A percentile compares a stretch with the other conserved stretches of the same genome.
These are phyloP conservation scores for Cynocephalus volans DNA, from an alignment of 2,113 vertebrate species.

Conservation along the genomic window DNA sequence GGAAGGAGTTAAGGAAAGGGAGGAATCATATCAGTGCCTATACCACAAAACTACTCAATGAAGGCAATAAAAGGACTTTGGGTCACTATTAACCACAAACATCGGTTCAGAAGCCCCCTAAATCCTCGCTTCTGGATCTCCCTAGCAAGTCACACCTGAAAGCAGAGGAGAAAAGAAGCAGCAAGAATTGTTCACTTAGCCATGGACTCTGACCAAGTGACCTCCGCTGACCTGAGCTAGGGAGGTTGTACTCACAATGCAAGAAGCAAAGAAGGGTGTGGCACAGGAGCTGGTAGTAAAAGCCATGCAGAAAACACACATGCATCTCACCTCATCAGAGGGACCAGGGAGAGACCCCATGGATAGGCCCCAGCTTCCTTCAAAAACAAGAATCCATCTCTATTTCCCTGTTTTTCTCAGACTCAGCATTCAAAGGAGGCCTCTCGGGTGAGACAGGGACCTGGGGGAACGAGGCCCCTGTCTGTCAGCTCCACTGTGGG, in stretches of 20 bases:
- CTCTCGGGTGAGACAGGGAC: not conserved
- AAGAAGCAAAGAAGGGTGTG: not conserved
- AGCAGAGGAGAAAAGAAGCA: not conserved
- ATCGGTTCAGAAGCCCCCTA: not conserved
- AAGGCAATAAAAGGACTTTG: not conserved
- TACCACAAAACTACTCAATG: not conserved
- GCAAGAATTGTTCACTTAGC: not conserved
- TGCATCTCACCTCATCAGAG: not conserved
- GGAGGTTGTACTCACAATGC: not conserved
- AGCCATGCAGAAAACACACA: not conserved
- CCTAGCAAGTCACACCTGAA: not conserved
- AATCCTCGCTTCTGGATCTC: not conserved
- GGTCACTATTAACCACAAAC: not conserved
- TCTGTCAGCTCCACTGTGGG: not conserved
- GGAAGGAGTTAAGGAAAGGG: not conserved
- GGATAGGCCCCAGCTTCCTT: not conserved
- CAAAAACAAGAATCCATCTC: not conserved
- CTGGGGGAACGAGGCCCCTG: not conserved
- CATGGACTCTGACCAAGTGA: not conserved
- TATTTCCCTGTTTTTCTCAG: not conserved
- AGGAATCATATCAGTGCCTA: not conserved
- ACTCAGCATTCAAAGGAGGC: not conserved
- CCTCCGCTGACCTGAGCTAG: not conserved
- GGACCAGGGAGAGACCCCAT: fast-evolving
- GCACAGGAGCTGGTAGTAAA: not conserved